Percentiles rank a stretch among this genome's conserved stretches.
Evolutionary conservation across 2,888 invertebrate genomes (phyloP).

Genomic region (Eupeodes latifasciatus): DNA sequence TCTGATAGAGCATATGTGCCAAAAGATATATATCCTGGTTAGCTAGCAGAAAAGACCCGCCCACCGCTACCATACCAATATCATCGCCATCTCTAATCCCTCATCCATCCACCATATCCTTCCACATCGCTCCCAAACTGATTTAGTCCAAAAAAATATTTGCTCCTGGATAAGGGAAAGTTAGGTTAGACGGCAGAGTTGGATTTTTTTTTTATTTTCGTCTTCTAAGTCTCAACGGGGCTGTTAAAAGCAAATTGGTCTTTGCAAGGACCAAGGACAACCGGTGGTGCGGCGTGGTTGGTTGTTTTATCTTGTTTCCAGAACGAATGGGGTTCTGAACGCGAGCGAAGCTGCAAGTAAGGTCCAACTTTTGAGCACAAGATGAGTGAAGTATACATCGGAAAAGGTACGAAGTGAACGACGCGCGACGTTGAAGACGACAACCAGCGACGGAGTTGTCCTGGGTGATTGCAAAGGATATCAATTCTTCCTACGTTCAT

Average conservation of each 20-base stretch:
- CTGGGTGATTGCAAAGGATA: slow-evolving; percentile 50
- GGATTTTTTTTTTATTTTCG: slow-evolving; percentile 9
- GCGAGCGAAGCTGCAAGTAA: slow-evolving; percentile 17
- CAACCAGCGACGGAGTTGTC: slow-evolving; percentile 38
- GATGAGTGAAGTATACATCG: slow-evolving; percentile 26
- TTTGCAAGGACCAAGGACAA: slow-evolving; percentile 36
- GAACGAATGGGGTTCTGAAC: slow-evolving; percentile 57
- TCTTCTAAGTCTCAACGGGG: slow-evolving; percentile 57
- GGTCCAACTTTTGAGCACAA: slow-evolving; percentile 48
- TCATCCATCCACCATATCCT: neutral
- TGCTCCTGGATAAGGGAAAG: slow-evolving; percentile 49
- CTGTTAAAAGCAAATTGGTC: slow-evolving; percentile 74
- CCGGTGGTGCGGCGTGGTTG: neutral
- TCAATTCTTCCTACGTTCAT: slow-evolving; percentile 20
- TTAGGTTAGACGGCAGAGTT: slow-evolving; percentile 43
- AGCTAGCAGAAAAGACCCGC: neutral
- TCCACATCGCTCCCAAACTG: neutral
- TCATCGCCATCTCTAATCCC: slow-evolving; percentile 43
- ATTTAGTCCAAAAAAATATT: slow-evolving; percentile 44
- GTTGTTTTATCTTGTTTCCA: slow-evolving; percentile 66
- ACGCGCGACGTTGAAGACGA: no score
- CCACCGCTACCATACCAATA: neutral
- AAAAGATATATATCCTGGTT: slow-evolving; percentile 53
- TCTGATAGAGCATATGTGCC: slow-evolving; percentile 60
- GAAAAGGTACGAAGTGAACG: neutral